Percentiles rank a stretch among this genome's conserved stretches.
Evolutionary conservation across 1,140 invertebrate genomes (phyloP).

Genomic region (Anoplolepis gracilipes): DNA sequence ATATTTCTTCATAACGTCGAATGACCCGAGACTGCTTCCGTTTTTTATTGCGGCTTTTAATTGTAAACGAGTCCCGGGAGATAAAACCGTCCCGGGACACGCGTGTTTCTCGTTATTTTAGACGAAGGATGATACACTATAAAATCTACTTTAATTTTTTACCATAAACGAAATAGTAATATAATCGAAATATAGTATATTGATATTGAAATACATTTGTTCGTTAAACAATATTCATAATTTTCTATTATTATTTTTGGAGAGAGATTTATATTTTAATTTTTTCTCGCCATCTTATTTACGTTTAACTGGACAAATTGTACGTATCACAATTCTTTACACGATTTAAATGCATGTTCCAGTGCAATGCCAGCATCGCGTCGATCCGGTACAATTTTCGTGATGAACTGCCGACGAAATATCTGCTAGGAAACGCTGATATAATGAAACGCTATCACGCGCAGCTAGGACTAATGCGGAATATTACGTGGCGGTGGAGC

Average conservation of each 20-base stretch:
- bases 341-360: background rate
- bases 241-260: background rate
- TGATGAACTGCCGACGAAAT: conserved; percentile 17
- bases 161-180: background rate
- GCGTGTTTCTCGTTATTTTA: background rate
- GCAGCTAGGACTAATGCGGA: conserved; percentile 25
- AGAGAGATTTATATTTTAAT: background rate
- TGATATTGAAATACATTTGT: background rate
- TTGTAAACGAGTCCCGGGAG: conserved; percentile 44
- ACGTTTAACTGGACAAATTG: background rate
- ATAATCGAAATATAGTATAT: background rate
- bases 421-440: conserved; percentile 35
- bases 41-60: conserved; percentile 44
- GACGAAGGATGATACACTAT: background rate
- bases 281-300: background rate
- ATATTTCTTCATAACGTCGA: conserved; percentile 68
- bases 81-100: conserved; percentile 9
- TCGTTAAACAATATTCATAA: background rate
- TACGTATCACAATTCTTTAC: conserved; percentile 6
- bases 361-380: background rate
- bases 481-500: conserved; percentile 10
- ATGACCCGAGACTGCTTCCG: conserved; percentile 35
- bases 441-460: conserved; percentile 23
- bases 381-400: conserved; percentile 10
- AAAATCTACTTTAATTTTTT: conserved; percentile 16